Evolutionary conservation across 37 sponge, comb jelly and placozoan species (phyloP).

Genomic region (Tethya wilhelma): DNA sequence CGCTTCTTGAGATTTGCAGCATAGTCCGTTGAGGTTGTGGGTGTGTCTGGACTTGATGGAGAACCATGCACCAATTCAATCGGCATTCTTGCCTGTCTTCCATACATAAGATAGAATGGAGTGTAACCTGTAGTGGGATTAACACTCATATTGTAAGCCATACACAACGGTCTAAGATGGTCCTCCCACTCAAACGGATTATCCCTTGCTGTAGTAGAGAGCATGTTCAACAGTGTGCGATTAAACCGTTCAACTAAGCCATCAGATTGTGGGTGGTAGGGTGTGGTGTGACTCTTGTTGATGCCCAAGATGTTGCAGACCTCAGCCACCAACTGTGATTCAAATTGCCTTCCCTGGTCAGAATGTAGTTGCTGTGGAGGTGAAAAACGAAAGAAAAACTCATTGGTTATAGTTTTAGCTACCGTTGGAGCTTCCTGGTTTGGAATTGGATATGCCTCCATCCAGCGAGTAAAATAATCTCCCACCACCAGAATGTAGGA

Average conservation of each 20-base stretch:
- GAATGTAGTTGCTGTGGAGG: conserved; percentile 3
- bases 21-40: not conserved
- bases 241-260: too few relatives aligned
- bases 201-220: too few relatives aligned
- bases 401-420: not conserved
- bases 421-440: conserved; percentile 9
- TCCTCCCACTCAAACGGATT: conserved; percentile 11
- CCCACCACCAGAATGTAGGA: conserved; percentile 24
- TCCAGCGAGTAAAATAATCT: conserved; percentile 37
- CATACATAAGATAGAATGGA: not conserved
- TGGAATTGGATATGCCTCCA: conserved; percentile 23
- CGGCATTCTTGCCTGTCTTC: not conserved
- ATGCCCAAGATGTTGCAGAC: too few relatives aligned
- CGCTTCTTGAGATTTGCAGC: not conserved
- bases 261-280: too few relatives aligned
- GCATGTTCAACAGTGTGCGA: too few relatives aligned
- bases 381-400: conserved; percentile 3
- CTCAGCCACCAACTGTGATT: not conserved
- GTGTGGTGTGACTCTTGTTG: too few relatives aligned
- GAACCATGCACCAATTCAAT: not conserved
- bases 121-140: too few relatives aligned
- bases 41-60: not conserved
- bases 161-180: not conserved
- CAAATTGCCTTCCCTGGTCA: conserved; percentile 34
- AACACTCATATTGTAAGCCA: too few relatives aligned